These are phyloP conservation scores for Buathra laborator DNA, from an alignment of 2,888 invertebrate genomes.

Conservation along the genomic window DNA sequence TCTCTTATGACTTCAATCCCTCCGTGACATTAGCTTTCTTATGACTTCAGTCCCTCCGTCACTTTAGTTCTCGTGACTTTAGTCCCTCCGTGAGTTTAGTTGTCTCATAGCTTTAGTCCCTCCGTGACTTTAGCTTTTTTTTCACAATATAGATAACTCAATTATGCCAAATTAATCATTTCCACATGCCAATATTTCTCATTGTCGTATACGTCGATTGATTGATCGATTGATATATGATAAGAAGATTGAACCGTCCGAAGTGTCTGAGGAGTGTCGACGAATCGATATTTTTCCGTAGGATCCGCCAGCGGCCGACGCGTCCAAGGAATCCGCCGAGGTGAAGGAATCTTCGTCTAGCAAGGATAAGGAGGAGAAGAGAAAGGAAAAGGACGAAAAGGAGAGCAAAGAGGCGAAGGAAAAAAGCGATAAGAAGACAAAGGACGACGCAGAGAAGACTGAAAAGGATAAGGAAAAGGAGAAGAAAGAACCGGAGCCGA, in stretches of 20 bases:
- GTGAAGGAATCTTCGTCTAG: constrained; percentile 76
- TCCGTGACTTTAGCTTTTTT: too few species aligned
- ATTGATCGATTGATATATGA: background rate
- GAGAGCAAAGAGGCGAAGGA: constrained; percentile 85
- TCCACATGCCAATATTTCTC: too few species aligned
- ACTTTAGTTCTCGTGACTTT: too few species aligned
- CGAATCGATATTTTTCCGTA: constrained; percentile 63
- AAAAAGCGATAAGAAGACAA: constrained; percentile 85
- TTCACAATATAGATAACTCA: too few species aligned
- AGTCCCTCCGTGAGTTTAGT: too few species aligned
- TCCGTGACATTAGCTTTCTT: too few species aligned
- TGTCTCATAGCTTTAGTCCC: too few species aligned
- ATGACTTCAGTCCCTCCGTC: too few species aligned
- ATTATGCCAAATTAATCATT: too few species aligned
- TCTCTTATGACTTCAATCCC: too few species aligned
- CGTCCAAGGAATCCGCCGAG: constrained; percentile 68
- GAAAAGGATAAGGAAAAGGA: constrained; percentile 85
- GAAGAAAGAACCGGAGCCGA: constrained; percentile 95
- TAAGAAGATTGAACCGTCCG: background rate
- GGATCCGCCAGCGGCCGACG: constrained; percentile 77
- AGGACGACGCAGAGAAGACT: constrained; percentile 81
- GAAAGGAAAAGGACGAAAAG: constrained; percentile 83
- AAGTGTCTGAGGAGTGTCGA: background rate
- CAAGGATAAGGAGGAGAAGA: constrained; percentile 81
- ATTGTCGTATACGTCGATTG: background rate